Evolutionary conservation across 2,113 vertebrate species (phyloP).

Genomic region (Notechis scutatus): DNA sequence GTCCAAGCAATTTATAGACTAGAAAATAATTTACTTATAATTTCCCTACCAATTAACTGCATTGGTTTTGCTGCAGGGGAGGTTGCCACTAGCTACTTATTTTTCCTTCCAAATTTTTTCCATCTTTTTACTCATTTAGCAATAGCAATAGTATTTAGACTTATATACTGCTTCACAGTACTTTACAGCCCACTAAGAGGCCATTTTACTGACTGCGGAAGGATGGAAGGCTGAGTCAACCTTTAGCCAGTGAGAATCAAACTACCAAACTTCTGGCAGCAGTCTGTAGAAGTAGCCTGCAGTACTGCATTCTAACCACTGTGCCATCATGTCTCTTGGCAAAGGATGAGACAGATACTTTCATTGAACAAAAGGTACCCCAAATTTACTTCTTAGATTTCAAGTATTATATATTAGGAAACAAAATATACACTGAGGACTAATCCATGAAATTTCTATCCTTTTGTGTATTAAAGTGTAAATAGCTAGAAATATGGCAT

Average conservation of each 20-base stretch:
- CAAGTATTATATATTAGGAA: background rate
- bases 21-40: background rate
- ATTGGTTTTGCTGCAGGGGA: background rate
- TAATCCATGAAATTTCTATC: background rate
- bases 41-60: background rate
- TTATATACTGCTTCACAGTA: too few species aligned
- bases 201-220: too few species aligned
- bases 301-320: too few species aligned
- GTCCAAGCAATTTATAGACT: background rate
- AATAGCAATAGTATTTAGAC: too few species aligned
- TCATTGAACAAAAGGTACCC: background rate
- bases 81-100: background rate
- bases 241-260: too few species aligned
- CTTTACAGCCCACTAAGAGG: too few species aligned
- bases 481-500: slow-evolving; percentile 13
- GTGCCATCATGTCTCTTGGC: background rate
- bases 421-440: background rate
- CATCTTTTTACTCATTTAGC: background rate
- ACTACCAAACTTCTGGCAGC: too few species aligned
- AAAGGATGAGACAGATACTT: background rate
- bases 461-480: background rate
- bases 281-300: too few species aligned
- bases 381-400: background rate
- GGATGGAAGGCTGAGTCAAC: too few species aligned
- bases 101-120: background rate